phyloP scores from a whole-genome alignment of 2,113 vertebrate genomes.

The Pseudopipra pipra region DNA sequence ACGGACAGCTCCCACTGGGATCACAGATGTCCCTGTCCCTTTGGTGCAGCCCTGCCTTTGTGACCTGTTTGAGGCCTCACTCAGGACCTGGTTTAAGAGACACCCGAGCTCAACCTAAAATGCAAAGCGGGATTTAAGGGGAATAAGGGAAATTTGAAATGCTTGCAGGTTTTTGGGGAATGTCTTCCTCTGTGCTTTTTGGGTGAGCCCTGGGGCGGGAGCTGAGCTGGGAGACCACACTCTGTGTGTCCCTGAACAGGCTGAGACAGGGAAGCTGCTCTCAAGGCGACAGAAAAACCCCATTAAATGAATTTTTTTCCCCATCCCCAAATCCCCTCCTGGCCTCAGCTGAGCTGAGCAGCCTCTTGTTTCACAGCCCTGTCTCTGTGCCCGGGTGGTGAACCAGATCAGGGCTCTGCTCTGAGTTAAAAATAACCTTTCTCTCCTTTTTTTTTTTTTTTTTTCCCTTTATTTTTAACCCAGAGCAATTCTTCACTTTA shows the following conservation, averaged over 20 bases:
- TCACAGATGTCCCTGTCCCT: neutral
- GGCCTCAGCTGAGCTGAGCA: neutral
- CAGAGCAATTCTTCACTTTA: neutral
- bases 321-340: neutral
- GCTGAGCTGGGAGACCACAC: neutral
- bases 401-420: neutral
- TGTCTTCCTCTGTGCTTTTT: neutral
- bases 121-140: neutral
- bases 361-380: neutral
- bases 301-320: accelerated
- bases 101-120: neutral
- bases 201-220: neutral
- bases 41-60: accelerated
- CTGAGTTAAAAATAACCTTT: slow-evolving; percentile 38
- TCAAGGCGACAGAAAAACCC: neutral
- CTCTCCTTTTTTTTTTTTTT: neutral
- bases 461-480: neutral
- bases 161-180: neutral
- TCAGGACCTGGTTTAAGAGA: neutral
- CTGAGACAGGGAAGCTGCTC: neutral
- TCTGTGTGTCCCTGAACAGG: neutral
- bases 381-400: neutral
- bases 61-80: neutral
- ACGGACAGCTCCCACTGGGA: neutral
- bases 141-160: neutral